Conservation (phyloP, 1,140 invertebrate species). For the Metaphire vulgaris region DNA sequence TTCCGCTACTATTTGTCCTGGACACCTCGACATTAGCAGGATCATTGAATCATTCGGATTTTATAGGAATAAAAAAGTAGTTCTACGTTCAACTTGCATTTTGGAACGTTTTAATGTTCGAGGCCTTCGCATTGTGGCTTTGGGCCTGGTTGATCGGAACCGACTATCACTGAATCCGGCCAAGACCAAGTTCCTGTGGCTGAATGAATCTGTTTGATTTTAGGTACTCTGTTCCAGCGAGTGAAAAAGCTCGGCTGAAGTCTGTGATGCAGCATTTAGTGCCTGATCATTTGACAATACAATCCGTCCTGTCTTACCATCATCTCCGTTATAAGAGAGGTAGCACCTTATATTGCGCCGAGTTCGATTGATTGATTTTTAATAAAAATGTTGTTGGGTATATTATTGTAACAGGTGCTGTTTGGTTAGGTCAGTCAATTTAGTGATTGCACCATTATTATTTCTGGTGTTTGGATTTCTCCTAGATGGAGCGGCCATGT, state of each 20-base stretch:
- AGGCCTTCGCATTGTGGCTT: too few relatives aligned
- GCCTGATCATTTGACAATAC: conserved; percentile 66
- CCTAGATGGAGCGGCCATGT: neutral
- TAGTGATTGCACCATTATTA: neutral
- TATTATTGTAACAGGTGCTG: neutral
- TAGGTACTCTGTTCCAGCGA: conserved; percentile 75
- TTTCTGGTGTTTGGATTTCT: neutral
- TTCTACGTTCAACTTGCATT: too few relatives aligned
- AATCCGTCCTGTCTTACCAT: conserved; percentile 70
- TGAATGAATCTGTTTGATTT: neutral
- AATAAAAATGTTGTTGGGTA: neutral
- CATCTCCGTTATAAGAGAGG: conserved; percentile 94
- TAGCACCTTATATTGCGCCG: conserved; percentile 33
- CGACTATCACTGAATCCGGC: too few relatives aligned
- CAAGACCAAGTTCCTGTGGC: too few relatives aligned
- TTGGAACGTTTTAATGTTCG: too few relatives aligned
- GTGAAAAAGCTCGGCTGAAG: conserved; percentile 67
- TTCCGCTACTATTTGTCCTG: too few relatives aligned
- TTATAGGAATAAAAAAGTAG: too few relatives aligned
- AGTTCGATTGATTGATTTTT: neutral
- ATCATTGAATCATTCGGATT: too few relatives aligned
- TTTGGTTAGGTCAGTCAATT: neutral
- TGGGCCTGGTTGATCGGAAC: too few relatives aligned
- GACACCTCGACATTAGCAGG: too few relatives aligned
- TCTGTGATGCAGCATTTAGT: conserved; percentile 67